phyloP scores from a whole-genome alignment of 1,140 invertebrate genomes.

The Heliconius congener region DNA sequence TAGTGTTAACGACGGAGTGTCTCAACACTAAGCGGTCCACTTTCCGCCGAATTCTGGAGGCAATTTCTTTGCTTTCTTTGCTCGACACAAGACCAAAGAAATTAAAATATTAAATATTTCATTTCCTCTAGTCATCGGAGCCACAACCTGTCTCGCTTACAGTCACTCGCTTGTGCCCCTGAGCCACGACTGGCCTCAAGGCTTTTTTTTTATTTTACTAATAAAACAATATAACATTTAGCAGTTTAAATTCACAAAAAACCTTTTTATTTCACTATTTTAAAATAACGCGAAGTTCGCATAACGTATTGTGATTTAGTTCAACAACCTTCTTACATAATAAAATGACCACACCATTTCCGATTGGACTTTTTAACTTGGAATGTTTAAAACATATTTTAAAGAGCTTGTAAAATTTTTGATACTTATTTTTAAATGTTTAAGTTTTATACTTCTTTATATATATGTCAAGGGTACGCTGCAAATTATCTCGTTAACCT shows the following conservation, averaged over 20 bases:
- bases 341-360: neutral
- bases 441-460: neutral
- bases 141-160: too few species aligned
- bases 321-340: neutral
- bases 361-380: neutral
- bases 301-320: slow-evolving; percentile 1
- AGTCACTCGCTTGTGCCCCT: too few species aligned
- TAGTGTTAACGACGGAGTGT: too few species aligned
- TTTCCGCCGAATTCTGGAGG: too few species aligned
- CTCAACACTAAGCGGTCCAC: too few species aligned
- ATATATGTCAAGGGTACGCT: slow-evolving; percentile 14
- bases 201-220: too few species aligned
- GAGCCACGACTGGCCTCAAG: too few species aligned
- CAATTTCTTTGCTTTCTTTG: too few species aligned
- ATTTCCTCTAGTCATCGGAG: too few species aligned
- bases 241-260: neutral
- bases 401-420: neutral
- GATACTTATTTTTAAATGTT: neutral
- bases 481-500: slow-evolving; percentile 16
- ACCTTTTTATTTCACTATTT: neutral
- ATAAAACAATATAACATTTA: too few species aligned
- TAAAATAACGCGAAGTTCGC: neutral
- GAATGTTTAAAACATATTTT: neutral
- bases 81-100: too few species aligned
- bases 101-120: too few species aligned